Conservation (phyloP, 2,888 invertebrate species). For the Ophion slaviceki region DNA sequence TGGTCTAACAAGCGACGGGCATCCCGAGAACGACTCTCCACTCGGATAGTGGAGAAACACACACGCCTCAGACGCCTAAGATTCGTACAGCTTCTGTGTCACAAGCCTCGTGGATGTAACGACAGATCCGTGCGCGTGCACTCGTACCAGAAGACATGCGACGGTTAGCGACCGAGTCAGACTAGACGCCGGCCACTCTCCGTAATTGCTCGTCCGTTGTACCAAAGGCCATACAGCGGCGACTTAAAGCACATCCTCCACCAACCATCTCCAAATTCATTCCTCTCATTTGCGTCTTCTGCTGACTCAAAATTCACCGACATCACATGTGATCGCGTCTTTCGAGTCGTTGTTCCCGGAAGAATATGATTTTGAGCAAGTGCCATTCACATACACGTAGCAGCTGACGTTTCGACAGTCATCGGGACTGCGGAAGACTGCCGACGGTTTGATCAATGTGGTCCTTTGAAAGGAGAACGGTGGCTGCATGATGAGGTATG, state of each 20-base stretch:
- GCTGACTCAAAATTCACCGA: too few species aligned
- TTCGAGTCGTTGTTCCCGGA: too few species aligned
- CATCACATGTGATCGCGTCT: too few species aligned
- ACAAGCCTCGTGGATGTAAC: too few species aligned
- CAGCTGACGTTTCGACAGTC: too few species aligned
- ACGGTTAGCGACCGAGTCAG: conserved; percentile 46
- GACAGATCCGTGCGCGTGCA: neutral
- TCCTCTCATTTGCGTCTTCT: too few species aligned
- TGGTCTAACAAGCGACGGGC: conserved; percentile 73
- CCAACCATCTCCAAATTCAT: conserved; percentile 12
- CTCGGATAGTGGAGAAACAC: conserved; percentile 4
- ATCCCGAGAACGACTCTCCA: conserved; percentile 49
- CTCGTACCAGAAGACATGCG: conserved; percentile 26
- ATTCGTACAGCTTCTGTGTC: conserved; percentile 42
- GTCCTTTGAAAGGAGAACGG: too few species aligned
- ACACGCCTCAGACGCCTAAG: neutral
- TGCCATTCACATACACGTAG: too few species aligned
- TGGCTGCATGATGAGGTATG: too few species aligned
- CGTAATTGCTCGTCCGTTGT: conserved; percentile 76
- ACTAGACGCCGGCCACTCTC: conserved; percentile 76
- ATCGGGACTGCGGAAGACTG: too few species aligned
- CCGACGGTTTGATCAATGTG: too few species aligned
- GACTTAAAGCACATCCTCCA: conserved; percentile 29
- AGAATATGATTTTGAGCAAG: too few species aligned
- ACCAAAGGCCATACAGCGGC: conserved; percentile 33